phyloP scores from a whole-genome alignment of 2,113 vertebrate species.

The Onychostoma macrolepis region DNA sequence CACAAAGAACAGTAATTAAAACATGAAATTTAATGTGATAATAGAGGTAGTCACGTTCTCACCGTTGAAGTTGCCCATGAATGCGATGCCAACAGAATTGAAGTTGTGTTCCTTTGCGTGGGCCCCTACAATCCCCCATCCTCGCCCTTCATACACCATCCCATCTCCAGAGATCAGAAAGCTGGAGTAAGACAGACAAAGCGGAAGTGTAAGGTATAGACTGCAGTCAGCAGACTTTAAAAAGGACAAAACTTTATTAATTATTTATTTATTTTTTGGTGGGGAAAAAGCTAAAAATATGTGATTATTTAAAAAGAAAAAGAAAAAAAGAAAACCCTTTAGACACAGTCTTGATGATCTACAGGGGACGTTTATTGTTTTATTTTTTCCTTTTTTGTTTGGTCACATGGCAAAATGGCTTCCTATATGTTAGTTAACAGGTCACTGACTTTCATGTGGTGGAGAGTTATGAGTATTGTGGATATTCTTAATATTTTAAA shows the following conservation, averaged over 20 bases:
- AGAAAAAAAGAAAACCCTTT: background rate
- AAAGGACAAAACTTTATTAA: background rate
- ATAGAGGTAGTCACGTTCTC: slow-evolving; percentile 33
- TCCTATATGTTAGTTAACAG: background rate
- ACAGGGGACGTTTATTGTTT: background rate
- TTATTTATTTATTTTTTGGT: background rate
- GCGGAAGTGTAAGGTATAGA: background rate
- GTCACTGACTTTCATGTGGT: background rate
- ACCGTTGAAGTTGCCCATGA: slow-evolving; percentile 81
- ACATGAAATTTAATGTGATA: background rate
- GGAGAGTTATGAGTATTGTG: too few species aligned
- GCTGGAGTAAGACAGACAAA: slow-evolving; percentile 61
- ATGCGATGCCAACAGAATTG: slow-evolving; percentile 78
- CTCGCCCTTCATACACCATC: slow-evolving; percentile 78
- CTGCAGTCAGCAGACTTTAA: background rate
- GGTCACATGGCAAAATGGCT: background rate
- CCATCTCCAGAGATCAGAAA: slow-evolving; percentile 80
- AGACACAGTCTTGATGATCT: background rate
- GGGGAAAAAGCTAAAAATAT: background rate
- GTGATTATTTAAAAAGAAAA: background rate
- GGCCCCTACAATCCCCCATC: slow-evolving; percentile 76
- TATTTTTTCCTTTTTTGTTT: background rate
- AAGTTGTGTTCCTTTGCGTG: slow-evolving; percentile 76
- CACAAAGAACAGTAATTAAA: background rate
- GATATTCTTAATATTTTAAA: too few species aligned